Conservation (phyloP, 2,113 vertebrate species). For the Danio rerio region GRCz12tu NC_133178.1:34275001-34275500, state of each 20-base stretch:
- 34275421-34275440: constrained; percentile 86
- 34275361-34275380: constrained; percentile 5
- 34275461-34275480: constrained; percentile 82
- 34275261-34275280: constrained; percentile 93
- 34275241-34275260: constrained; percentile 98
- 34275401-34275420: constrained; percentile 85
- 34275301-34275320: neutral
- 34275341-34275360: neutral
- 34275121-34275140: constrained; percentile 53
- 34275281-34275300: constrained; percentile 92
- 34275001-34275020: constrained; percentile 91
- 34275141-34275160: constrained; percentile 57
- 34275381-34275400: constrained; percentile 93
- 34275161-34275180: constrained; percentile 53
- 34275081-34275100: neutral
- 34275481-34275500: constrained; percentile 89
- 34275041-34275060: neutral
- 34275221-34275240: constrained; percentile 99
- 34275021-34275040: constrained; percentile 92
- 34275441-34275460: constrained; percentile 90
- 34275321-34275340: neutral
- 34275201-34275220: constrained; percentile 99
- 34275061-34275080: neutral
- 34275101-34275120: constrained; percentile 1
- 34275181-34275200: constrained; percentile 82